Percentiles rank a stretch among this genome's conserved stretches.
These are phyloP conservation scores for Drosophila picticornis DNA, from an alignment of 2,888 invertebrate species.

Conservation along the genomic window DNA sequence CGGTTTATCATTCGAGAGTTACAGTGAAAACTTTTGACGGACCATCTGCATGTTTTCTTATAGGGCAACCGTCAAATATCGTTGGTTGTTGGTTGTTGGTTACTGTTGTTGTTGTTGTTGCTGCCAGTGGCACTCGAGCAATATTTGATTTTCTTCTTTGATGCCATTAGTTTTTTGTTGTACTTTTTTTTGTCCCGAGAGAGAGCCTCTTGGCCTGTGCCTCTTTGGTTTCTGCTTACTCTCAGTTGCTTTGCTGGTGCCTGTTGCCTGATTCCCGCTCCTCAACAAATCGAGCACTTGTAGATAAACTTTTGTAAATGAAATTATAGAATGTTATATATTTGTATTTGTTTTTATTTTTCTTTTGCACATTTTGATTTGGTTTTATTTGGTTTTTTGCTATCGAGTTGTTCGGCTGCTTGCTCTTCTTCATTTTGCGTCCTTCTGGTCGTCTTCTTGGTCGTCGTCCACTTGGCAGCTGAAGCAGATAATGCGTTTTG, in stretches of 20 bases:
- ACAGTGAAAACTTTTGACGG: constrained; percentile 68
- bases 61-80: constrained; percentile 44
- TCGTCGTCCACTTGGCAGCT: constrained; percentile 67
- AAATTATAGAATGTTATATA: constrained; percentile 72
- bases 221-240: constrained; percentile 13
- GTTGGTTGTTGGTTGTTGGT: constrained; percentile 24
- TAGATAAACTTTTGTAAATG: constrained; percentile 80
- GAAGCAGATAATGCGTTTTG: constrained; percentile 79
- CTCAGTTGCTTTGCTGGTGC: constrained; percentile 15
- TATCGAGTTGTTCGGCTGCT: constrained; percentile 4
- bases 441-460: background rate
- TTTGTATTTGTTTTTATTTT: constrained; percentile 3
- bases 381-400: background rate
- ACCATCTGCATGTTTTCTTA: constrained; percentile 78
- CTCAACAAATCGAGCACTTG: constrained; percentile 65
- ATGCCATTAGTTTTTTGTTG: constrained; percentile 74
- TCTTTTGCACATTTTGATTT: constrained; percentile 5
- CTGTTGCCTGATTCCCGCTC: constrained; percentile 10
- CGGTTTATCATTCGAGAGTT: constrained; percentile 76
- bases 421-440: constrained; percentile 18
- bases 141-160: constrained; percentile 81
- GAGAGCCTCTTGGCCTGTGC: constrained; percentile 26
- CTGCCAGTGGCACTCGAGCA: constrained; percentile 78
- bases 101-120: constrained; percentile 49
- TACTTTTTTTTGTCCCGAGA: constrained; percentile 11